Evolutionary conservation across 2,113 vertebrate species (phyloP), one percentile per base, ranked within the genome.

Genomic region (Thalassoma bifasciatum): DNA sequence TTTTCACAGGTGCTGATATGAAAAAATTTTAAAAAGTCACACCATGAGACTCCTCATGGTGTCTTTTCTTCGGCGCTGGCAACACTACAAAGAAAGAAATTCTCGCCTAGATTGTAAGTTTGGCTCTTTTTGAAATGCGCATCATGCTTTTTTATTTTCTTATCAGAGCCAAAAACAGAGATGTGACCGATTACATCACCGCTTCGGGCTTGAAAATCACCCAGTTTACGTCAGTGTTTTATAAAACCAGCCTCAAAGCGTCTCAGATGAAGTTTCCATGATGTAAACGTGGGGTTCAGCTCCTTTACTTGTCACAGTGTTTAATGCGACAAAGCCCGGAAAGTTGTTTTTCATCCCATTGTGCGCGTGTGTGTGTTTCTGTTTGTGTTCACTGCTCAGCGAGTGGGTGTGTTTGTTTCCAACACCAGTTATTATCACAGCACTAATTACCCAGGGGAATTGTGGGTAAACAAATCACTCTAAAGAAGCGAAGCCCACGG

Each of bases 391-490:
- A 16, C 71, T 62, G 57, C 51, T 76, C 51, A 81, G 72, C 24
- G 82, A 83, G 86, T 83, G 82, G 81, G 86, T 74, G 87, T 87
- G 81, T 92, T 90, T 89, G 86, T 88, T 87, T 88, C 83, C 84
- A 79, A 89, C 86, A 89, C 76, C 69, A 87, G 85, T 84, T 85
- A 91, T 92, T 92, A 92, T 85, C 89, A 90, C 71, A 77, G 78
- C 74, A 62, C 83, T 91, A 90, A 92, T 92, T 91, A 91, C 83
- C 86, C 88, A 81, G 50, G 86, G 82, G 91, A 49, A 85, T 79
- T 88, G 79, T 85, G 90, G 87, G 89, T 87, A 89, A 91, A 92
- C 89, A 92, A 91, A 88, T 81, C 82, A 82, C 77, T 82, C 78
- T 79, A 77, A 89, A 87, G 85, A 80, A 86, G 82, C 80, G 57